Conservation (phyloP, 1,140 invertebrate genomes). For the Danaus melanippus region DNA sequence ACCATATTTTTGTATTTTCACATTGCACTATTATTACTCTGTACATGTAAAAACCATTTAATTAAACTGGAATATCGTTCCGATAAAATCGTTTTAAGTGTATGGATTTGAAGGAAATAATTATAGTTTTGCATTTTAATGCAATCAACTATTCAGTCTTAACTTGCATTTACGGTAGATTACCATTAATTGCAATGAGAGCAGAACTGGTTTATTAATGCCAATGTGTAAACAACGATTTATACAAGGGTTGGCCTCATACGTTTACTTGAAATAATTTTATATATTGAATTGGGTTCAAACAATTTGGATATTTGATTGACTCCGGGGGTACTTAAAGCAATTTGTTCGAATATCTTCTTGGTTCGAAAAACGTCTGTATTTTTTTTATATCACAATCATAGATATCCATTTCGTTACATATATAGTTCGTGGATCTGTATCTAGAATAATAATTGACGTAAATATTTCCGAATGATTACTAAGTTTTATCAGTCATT, state of each 20-base stretch:
- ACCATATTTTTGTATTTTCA: constrained; percentile 43
- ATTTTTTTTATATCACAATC: no score
- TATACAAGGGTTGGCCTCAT: neutral
- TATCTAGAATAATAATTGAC: neutral
- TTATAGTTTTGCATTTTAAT: constrained; percentile 16
- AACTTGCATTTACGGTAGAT: constrained; percentile 15
- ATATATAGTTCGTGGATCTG: no score
- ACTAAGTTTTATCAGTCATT: neutral
- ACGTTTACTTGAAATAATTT: no score
- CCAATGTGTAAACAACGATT: constrained; percentile 7
- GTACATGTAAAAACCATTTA: constrained; percentile 26
- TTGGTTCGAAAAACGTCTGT: no score
- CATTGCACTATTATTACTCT: constrained; percentile 24
- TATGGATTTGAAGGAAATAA: constrained; percentile 6
- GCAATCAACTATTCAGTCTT: constrained; percentile 8
- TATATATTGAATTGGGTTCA: no score
- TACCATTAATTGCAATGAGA: constrained; percentile 16
- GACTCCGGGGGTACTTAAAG: no score
- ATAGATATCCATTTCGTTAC: no score
- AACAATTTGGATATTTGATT: no score
- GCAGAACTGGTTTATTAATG: constrained; percentile 20
- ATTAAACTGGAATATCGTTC: constrained; percentile 19
- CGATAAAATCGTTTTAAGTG: neutral
- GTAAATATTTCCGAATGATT: constrained; percentile 2
- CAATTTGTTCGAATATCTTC: no score